Percentiles rank a stretch among this genome's conserved stretches.
Evolutionary conservation across 2,888 invertebrate species (phyloP).

Genomic region (Orthonevra nobilis): DNA sequence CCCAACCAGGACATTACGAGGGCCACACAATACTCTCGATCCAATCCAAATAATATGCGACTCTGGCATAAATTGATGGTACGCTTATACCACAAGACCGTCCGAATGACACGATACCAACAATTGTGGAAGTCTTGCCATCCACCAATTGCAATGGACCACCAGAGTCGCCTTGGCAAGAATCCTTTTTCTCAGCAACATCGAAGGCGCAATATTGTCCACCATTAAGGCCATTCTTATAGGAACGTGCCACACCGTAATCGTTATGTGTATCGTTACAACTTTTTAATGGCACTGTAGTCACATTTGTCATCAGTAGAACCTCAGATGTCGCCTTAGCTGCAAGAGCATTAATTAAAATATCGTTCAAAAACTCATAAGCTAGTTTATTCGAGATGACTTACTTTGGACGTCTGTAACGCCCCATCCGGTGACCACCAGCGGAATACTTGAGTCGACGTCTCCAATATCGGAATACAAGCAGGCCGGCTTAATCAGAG

Average conservation of each 20-base stretch:
- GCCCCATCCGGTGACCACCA: slow-evolving; percentile 78
- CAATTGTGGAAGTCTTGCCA: slow-evolving; percentile 32
- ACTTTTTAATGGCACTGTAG: slow-evolving; percentile 42
- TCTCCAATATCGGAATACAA: slow-evolving; percentile 72
- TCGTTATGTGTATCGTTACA: slow-evolving; percentile 65
- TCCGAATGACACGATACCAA: slow-evolving; percentile 73
- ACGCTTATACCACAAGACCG: slow-evolving; percentile 61
- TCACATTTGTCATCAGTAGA: slow-evolving; percentile 71
- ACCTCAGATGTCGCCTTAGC: too few relatives aligned
- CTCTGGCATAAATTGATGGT: slow-evolving; percentile 64
- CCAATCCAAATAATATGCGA: slow-evolving; percentile 72
- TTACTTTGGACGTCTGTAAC: slow-evolving; percentile 74
- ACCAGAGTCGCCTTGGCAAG: slow-evolving; percentile 72
- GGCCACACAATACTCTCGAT: slow-evolving; percentile 73
- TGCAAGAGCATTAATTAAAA: too few relatives aligned
- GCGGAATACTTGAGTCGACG: slow-evolving; percentile 67
- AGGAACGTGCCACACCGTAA: slow-evolving; percentile 21
- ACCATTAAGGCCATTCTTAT: slow-evolving; percentile 49
- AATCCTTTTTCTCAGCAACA: slow-evolving; percentile 57
- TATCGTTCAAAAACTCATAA: too few relatives aligned
- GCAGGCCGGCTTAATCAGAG: slow-evolving; percentile 73
- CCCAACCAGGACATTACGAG: slow-evolving; percentile 1
- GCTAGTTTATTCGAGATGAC: slow-evolving; percentile 33
- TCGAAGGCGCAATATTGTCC: slow-evolving; percentile 72
- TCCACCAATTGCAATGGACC: slow-evolving; percentile 70